Base-by-base conservation (phyloP, 2,797 vertebrate species). In the Florisuga fusca region DNA sequence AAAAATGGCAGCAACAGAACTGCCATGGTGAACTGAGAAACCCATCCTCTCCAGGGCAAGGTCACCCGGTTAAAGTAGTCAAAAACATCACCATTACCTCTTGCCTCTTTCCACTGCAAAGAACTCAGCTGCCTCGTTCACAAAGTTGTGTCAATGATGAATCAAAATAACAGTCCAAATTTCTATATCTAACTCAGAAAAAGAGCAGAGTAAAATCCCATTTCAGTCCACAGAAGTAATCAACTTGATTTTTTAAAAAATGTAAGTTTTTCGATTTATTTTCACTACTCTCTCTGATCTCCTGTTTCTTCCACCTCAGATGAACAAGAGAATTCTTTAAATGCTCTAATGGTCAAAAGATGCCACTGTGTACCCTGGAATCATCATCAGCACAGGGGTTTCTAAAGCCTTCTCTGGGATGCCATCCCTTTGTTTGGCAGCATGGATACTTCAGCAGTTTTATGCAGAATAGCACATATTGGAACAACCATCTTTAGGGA, bases 41-140 rank as follows among this genome's bases (percentile, higher is more conserved):
- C 81, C 53, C 48, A 75, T 15, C 29, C 63, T 88, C 54, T 71
- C 54, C 77, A 80, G 87, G 64, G 43, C 90, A 96, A 96, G 93
- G 93, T 82, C 90, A 87, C 71, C 36, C 1, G 3, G 67, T 29
- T 66, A 64, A 41, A 50, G 67, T 23, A 84, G 84, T 34, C 18
- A 43, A 61, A 55, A 63, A 94, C 8, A 10, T 8, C 13, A 45
- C 77, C 63, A 7, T 57, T 73, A 69, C 76, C 77, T 45, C 84
- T 46, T 22, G 25, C 66, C 87, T 46, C 29, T 43, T 41, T 91
- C 29, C 38, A 55, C 43, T 46, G 34, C 33, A 74, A 45, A 77
- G 75, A 76, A 57, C n/a, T n/a, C n/a, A n/a, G 57, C 41, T 71
- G 61, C 62, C 55, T 43, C 53, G 26, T 58, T 80, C 72, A 51